phyloP scores from a whole-genome alignment of 2,797 vertebrate genomes.

The Halcyon smyrnensis region DNA sequence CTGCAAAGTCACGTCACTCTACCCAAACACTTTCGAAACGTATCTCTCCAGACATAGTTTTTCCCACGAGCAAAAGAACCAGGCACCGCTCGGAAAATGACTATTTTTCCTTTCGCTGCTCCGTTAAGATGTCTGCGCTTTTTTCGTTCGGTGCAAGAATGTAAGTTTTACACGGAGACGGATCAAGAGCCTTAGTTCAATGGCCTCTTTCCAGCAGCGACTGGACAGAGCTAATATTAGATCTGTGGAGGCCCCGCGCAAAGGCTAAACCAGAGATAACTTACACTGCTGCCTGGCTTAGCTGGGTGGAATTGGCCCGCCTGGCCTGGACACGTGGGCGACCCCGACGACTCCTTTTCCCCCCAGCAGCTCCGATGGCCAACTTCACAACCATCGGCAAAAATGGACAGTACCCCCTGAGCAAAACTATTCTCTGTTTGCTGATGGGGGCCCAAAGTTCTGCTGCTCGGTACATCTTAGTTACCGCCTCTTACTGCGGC shows the following conservation, averaged over 20 bases:
- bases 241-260: neutral
- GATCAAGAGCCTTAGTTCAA: neutral
- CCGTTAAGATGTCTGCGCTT: neutral
- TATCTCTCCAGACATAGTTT: neutral
- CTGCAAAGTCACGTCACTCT: neutral
- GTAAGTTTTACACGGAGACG: neutral
- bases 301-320: neutral
- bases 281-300: neutral
- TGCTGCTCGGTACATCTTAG: neutral
- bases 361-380: neutral
- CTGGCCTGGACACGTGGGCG: rapidly evolving
- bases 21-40: neutral
- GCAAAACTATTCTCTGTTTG: rapidly evolving
- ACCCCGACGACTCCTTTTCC: neutral
- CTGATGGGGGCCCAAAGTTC: neutral
- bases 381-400: neutral
- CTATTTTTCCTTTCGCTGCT: neutral
- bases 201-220: neutral
- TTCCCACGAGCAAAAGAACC: neutral
- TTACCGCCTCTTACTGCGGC: neutral
- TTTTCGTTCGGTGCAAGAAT: neutral
- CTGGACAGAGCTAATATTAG: neutral
- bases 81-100: neutral
- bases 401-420: neutral
- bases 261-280: neutral